These are phyloP conservation scores for Labia minor DNA, from an alignment of 2,888 invertebrate genomes.

Conservation along the genomic window DNA sequence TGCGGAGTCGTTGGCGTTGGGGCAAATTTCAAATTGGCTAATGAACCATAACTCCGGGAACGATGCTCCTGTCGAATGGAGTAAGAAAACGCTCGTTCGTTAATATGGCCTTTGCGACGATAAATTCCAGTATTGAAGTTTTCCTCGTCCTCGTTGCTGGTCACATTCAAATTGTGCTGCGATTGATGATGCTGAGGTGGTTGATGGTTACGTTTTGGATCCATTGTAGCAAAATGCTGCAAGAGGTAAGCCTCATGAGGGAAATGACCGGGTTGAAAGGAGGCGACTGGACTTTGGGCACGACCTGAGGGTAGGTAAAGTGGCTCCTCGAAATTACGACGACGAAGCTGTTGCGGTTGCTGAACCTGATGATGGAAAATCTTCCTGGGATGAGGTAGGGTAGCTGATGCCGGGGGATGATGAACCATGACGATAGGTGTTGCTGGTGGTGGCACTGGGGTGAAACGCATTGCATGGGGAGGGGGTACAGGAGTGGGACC, in stretches of 20 bases:
- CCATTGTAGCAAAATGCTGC: conserved; percentile 46
- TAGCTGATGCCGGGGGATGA: conserved; percentile 27
- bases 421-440: conserved; percentile 20
- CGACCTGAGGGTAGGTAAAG: conserved; percentile 46
- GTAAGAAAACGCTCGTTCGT: conserved; percentile 87
- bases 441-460: conserved; percentile 18
- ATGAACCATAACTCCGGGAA: conserved; percentile 81
- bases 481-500: background rate
- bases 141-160: conserved; percentile 30
- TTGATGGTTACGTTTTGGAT: conserved; percentile 31
- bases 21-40: conserved; percentile 83
- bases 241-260: conserved; percentile 48
- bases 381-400: conserved; percentile 33
- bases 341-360: background rate
- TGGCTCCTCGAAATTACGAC: conserved; percentile 35
- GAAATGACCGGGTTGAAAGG: conserved; percentile 50
- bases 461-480: conserved; percentile 20
- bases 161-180: conserved; percentile 27
- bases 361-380: conserved; percentile 30
- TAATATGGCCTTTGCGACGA: conserved; percentile 79
- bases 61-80: conserved; percentile 89
- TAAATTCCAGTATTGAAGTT: conserved; percentile 71
- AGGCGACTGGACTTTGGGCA: conserved; percentile 46
- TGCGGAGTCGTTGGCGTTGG: conserved; percentile 43
- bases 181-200: conserved; percentile 25